These are phyloP conservation scores for Didymodactylos carnosus DNA, from an alignment of 2,888 invertebrate species.

Conservation along the genomic window DNA sequence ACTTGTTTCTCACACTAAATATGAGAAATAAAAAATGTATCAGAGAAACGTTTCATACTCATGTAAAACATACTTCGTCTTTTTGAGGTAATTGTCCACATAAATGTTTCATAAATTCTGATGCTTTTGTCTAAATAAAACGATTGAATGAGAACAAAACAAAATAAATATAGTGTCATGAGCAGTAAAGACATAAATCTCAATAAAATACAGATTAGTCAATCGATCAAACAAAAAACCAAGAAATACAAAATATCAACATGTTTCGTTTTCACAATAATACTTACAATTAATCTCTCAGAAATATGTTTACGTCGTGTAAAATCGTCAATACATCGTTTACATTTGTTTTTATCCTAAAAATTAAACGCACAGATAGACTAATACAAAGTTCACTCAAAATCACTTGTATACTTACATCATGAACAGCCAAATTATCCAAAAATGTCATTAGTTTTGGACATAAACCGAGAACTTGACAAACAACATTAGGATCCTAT, in stretches of 20 bases:
- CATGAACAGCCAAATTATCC: not conserved
- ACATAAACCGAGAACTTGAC: not conserved
- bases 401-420: not conserved
- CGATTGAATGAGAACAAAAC: not conserved
- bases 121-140: not conserved
- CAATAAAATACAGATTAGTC: no score
- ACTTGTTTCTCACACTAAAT: not conserved
- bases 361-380: not conserved
- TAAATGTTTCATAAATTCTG: not conserved
- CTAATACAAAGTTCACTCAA: no score
- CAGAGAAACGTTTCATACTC: not conserved
- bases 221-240: no score
- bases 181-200: no score
- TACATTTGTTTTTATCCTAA: not conserved
- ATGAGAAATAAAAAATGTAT: not conserved
- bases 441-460: not conserved
- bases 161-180: not conserved
- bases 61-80: not conserved
- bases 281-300: not conserved
- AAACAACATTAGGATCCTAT: not conserved
- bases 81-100: not conserved
- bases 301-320: not conserved
- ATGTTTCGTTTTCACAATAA: no score
- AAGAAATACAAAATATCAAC: not conserved
- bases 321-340: not conserved